These are phyloP conservation scores for Hippopotamyrus pictus DNA, from an alignment of 2,797 vertebrate genomes.

Conservation along the genomic window DNA sequence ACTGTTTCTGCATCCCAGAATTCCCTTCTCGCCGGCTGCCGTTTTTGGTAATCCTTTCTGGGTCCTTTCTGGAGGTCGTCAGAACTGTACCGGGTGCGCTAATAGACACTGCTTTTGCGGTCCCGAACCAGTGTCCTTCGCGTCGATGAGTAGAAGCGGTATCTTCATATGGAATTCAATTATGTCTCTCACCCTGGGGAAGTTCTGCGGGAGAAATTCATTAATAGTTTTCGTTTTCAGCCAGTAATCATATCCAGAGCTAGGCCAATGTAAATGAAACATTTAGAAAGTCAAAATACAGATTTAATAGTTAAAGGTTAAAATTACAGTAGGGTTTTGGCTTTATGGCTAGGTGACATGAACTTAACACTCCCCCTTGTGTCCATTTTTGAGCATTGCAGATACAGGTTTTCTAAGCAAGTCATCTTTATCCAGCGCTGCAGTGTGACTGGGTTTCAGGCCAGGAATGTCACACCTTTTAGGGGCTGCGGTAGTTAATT, in stretches of 20 bases:
- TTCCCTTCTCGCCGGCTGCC: neutral
- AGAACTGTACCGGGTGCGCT: slow-evolving; percentile 62
- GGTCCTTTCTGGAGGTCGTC: neutral
- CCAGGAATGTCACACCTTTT: neutral
- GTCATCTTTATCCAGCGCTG: neutral
- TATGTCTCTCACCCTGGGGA: slow-evolving; percentile 74
- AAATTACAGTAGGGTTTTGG: neutral
- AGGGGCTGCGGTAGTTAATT: neutral
- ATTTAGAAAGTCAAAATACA: neutral
- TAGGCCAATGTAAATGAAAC: neutral
- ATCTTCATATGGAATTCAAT: slow-evolving; percentile 74
- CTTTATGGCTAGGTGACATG: neutral
- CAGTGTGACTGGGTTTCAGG: neutral
- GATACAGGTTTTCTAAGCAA: neutral
- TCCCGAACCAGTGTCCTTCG: slow-evolving; percentile 71
- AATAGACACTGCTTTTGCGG: slow-evolving; percentile 82
- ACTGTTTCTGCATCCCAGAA: neutral
- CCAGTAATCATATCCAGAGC: neutral
- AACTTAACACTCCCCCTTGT: slow-evolving; percentile 3
- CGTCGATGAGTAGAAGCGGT: slow-evolving; percentile 85
- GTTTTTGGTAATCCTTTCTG: neutral
- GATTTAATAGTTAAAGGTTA: neutral
- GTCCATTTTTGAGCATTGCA: neutral
- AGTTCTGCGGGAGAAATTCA: slow-evolving; percentile 59
- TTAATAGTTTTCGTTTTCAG: neutral